Percentiles rank a stretch among this genome's conserved stretches.
phyloP scores from a whole-genome alignment of 2,113 vertebrate species.

The Forbesichthys papilliferus region DNA sequence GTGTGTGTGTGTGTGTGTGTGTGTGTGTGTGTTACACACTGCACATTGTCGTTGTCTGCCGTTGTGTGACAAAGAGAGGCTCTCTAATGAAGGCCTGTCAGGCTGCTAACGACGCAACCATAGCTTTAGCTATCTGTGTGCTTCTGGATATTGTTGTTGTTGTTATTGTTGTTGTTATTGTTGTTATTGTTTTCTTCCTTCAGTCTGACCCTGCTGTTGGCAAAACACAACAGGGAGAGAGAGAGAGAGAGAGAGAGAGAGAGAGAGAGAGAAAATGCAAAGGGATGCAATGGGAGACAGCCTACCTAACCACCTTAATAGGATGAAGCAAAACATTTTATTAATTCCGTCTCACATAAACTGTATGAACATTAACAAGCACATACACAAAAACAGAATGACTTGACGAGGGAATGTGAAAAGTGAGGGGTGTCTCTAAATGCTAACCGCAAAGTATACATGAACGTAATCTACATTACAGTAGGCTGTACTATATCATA shows the following conservation, averaged over 20 bases:
- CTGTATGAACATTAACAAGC: no score
- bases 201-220: background rate
- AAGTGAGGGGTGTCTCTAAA: no score
- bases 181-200: background rate
- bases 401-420: no score
- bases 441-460: no score
- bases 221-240: background rate
- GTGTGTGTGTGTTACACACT: slow-evolving; percentile 11
- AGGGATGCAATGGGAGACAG: no score
- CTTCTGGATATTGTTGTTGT: slow-evolving; percentile 5
- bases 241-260: background rate
- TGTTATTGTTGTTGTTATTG: background rate
- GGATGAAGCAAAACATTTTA: no score
- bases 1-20: background rate
- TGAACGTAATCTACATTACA: no score
- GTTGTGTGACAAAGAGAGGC: slow-evolving; percentile 22
- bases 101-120: background rate
- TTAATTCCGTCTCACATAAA: no score
- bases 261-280: background rate
- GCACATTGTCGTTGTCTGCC: background rate
- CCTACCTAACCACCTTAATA: no score
- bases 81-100: slow-evolving; percentile 38
- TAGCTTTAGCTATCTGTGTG: slow-evolving; percentile 11
- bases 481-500: no score
- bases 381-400: no score